Percentiles rank a stretch among this genome's conserved stretches.
Evolutionary conservation across 1,140 invertebrate genomes (phyloP).

Genomic region (Diuraphis noxia): DNA sequence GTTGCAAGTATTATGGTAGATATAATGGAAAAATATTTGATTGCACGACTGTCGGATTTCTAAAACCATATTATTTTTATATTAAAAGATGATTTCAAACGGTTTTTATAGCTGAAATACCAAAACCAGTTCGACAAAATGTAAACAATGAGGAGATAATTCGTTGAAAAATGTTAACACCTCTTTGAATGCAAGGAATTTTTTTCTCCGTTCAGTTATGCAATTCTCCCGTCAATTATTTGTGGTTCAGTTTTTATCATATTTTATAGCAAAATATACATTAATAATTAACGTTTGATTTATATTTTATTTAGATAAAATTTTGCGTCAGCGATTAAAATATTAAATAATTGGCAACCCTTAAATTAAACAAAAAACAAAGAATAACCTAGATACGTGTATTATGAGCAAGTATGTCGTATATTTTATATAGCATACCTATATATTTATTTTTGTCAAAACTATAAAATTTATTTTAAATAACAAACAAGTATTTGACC

Average conservation of each 20-base stretch:
- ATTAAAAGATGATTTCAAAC: neutral
- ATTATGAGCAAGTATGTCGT: too few relatives aligned
- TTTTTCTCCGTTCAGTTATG: neutral
- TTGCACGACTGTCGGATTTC: neutral
- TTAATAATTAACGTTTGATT: neutral
- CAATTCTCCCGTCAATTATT: neutral
- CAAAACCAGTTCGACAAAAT: conserved; percentile 4
- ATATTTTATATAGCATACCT: neutral
- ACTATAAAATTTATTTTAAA: neutral
- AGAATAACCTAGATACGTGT: neutral
- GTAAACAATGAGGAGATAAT: neutral
- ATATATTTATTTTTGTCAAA: neutral
- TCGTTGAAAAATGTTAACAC: neutral
- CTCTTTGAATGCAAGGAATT: neutral
- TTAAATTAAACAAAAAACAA: neutral
- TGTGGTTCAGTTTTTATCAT: neutral
- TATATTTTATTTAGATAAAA: neutral
- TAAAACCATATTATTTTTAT: conserved; percentile 4
- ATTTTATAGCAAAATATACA: neutral
- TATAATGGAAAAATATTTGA: neutral
- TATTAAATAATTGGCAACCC: neutral
- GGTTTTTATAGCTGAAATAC: neutral
- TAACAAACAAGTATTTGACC: neutral
- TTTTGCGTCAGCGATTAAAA: neutral
- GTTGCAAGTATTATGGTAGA: too few relatives aligned